A percentile compares a stretch with the other conserved stretches of the same genome.
Conservation (phyloP, 2,888 invertebrate species). For the Pherbina coryleti region DNA sequence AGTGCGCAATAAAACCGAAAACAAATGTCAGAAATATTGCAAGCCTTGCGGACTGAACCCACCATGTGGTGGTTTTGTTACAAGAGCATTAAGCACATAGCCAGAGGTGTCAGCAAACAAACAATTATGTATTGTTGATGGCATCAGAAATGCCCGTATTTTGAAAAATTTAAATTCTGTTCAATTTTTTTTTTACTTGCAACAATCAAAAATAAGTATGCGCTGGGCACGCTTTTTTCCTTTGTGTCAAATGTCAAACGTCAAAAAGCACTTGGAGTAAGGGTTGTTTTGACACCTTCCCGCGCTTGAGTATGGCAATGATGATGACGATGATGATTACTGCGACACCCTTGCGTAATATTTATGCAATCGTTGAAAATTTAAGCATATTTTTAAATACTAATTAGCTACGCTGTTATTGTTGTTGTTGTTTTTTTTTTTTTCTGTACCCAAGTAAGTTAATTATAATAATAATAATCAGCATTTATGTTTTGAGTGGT, state of each 20-base stretch:
- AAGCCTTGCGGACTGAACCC: neutral
- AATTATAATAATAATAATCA: neutral
- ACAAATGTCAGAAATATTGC: conserved; percentile 24
- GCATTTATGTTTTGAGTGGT: neutral
- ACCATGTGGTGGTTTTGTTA: conserved; percentile 28
- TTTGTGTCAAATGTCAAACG: conserved; percentile 25
- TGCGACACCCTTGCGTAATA: neutral
- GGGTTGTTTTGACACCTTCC: conserved; percentile 35
- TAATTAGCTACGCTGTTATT: conserved; percentile 26
- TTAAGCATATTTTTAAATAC: conserved; percentile 23
- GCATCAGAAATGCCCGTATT: conserved; percentile 11
- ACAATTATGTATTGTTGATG: neutral
- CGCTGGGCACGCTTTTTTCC: neutral
- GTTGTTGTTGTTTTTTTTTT: neutral
- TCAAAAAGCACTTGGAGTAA: conserved; percentile 29
- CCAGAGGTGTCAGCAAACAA: conserved; percentile 14
- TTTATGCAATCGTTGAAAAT: conserved; percentile 17
- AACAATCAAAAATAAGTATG: neutral
- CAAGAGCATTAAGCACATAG: neutral
- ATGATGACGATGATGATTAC: neutral
- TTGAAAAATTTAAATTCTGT: conserved; percentile 11
- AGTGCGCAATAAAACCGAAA: conserved; percentile 5
- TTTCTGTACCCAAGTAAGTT: neutral
- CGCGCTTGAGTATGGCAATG: neutral
- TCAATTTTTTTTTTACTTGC: neutral